Evolutionary conservation across 2,113 vertebrate genomes (phyloP).

Genomic region (Hippocampus abdominalis): DNA sequence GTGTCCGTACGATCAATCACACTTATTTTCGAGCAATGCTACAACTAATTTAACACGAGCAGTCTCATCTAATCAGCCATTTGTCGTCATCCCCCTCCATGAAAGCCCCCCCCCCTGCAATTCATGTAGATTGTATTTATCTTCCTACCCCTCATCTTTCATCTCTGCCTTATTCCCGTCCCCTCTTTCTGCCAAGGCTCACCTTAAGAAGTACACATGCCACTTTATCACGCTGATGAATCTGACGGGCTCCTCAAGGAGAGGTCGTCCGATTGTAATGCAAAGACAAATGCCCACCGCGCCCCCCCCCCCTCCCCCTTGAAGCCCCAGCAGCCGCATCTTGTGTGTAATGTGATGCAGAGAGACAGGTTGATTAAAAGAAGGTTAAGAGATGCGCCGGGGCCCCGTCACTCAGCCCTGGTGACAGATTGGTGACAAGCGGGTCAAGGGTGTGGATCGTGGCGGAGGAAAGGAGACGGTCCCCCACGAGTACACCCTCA

Average conservation of each 20-base stretch:
- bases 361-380: constrained; percentile 77
- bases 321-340: constrained; percentile 39
- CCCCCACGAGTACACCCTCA: constrained; percentile 14
- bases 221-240: constrained; percentile 73
- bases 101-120: neutral
- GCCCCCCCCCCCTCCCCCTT: constrained; percentile 35
- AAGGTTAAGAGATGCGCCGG: constrained; percentile 65
- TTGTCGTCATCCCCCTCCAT: neutral
- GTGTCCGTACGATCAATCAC: neutral
- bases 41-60: neutral
- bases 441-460: constrained; percentile 55
- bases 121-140: neutral
- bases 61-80: neutral
- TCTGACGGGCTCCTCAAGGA: constrained; percentile 72
- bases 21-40: neutral
- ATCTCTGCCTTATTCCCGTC: constrained; percentile 12
- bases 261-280: constrained; percentile 61
- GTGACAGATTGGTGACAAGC: constrained; percentile 60
- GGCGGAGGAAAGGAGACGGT: constrained; percentile 25
- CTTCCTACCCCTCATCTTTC: constrained; percentile 1
- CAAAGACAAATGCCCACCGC: constrained; percentile 67
- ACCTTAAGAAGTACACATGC: constrained; percentile 40
- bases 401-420: constrained; percentile 60
- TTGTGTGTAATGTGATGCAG: constrained; percentile 70
- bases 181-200: constrained; percentile 48